Evolutionary conservation across 2,888 invertebrate genomes (phyloP), one percentile per base, ranked within the genome.

Genomic region (Sesamia inferens): DNA sequence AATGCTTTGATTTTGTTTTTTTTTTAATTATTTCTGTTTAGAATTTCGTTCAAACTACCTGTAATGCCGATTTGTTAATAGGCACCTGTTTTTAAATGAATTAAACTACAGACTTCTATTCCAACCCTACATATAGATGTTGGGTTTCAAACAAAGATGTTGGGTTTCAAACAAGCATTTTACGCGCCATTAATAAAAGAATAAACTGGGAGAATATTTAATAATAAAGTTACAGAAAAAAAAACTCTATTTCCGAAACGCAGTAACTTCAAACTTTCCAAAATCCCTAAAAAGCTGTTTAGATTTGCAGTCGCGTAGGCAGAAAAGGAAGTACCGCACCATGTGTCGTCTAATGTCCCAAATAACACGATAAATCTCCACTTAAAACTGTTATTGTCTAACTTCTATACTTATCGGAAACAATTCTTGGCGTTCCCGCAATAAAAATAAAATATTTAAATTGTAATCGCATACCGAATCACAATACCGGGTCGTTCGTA

Each of bases 401-500:
- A 89, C 85, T 88, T 88, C 68, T 71, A 76, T 82, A 81, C 87
- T 88, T 85, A 86, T 81, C 85, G 82, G 74, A 81, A 84, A 81
- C 82, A 80, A 76, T 85, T 82, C 87, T 87, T 84, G 85, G 84
- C 83, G 66, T 83, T 76, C 77, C 70, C 71, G 83, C 82, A 77
- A 86, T 88, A 88, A 85, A 88, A 88, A 88, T 87, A 88, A 90
- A 88, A 84, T 86, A 88, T 88, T 88, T 84, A 88, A 87, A 89
- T 87, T 82, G 87, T 84, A 87, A 89, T 85, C 79, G 82, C 79
- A 75, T 79, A 84, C 80, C 78, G 85, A 85, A 87, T 86, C 82
- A 82, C 75, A 85, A 82, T 85, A 83, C 81, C 75, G 79, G 78
- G 71, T 78, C 75, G 76, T 84, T 74, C 71, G 73, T 85, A 89